Evolutionary conservation across 2,113 vertebrate genomes (phyloP).

Genomic region (Opisthocomus hoazin): DNA sequence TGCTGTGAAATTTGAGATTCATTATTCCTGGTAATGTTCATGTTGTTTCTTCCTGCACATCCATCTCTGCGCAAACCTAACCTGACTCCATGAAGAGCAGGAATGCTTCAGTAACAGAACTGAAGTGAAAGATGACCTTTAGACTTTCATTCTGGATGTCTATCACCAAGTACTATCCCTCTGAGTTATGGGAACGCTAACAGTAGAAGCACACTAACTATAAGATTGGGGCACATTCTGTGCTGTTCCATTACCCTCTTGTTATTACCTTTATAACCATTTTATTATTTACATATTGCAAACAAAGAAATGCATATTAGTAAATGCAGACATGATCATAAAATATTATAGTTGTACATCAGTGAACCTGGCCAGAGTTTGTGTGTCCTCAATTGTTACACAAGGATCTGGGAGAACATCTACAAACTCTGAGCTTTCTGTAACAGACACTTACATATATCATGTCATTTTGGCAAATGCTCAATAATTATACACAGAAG

Average conservation of each 20-base stretch:
- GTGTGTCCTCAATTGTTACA: not conserved
- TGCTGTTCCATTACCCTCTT: not conserved
- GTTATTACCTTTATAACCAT: not conserved
- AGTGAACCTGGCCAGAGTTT: not conserved
- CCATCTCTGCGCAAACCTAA: not conserved
- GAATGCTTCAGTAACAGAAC: not conserved
- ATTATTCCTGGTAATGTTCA: not conserved
- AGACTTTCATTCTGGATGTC: not conserved
- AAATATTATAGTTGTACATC: not conserved
- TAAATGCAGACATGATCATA: not conserved
- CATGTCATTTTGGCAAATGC: not conserved
- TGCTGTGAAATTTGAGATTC: not conserved
- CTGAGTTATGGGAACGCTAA: not conserved
- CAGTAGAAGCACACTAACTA: not conserved
- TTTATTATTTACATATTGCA: not conserved
- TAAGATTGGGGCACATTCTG: not conserved
- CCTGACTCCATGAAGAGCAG: not conserved
- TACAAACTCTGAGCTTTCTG: not conserved
- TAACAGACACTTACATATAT: not conserved
- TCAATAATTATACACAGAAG: not conserved
- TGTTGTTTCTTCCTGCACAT: not conserved
- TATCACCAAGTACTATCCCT: not conserved
- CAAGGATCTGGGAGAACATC: not conserved
- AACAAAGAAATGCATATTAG: not conserved
- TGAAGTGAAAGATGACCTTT: not conserved